A percentile compares a stretch with the other conserved stretches of the same genome.
Conservation (phyloP, 2,888 invertebrate genomes). For the Nasonovia ribisnigri region DNA sequence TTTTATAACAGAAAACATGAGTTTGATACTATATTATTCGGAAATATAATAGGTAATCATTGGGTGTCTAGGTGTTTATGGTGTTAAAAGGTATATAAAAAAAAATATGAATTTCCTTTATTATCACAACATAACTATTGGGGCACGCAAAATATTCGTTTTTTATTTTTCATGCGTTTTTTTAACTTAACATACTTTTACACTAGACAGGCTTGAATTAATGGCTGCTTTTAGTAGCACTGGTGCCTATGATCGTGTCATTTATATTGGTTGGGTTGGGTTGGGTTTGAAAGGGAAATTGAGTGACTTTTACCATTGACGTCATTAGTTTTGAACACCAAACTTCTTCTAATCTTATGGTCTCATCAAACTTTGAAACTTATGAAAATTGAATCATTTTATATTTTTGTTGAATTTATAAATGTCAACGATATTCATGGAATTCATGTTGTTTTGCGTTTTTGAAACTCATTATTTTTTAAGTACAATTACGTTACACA, state of each 20-base stretch:
- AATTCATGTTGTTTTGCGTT: background rate
- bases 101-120: constrained; percentile 31
- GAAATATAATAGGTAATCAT: background rate
- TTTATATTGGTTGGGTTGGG: constrained; percentile 14
- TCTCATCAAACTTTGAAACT: constrained; percentile 2
- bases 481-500: background rate
- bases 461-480: background rate
- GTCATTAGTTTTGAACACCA: constrained; percentile 41
- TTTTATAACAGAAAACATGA: background rate
- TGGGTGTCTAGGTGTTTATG: background rate
- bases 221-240: constrained; percentile 53
- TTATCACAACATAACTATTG: background rate
- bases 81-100: background rate
- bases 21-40: background rate
- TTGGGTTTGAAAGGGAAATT: constrained; percentile 24
- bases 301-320: constrained; percentile 27
- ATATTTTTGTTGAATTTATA: constrained; percentile 8
- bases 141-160: constrained; percentile 35
- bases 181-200: constrained; percentile 32
- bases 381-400: constrained; percentile 18
- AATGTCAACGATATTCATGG: background rate
- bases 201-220: constrained; percentile 38
- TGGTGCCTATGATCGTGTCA: constrained; percentile 11
- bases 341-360: background rate
- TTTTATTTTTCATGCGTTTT: constrained; percentile 29